Evolutionary conservation across 2,797 vertebrate species (phyloP), one percentile per base, ranked within the genome.

Genomic region (Notolabrus celidotus): DNA sequence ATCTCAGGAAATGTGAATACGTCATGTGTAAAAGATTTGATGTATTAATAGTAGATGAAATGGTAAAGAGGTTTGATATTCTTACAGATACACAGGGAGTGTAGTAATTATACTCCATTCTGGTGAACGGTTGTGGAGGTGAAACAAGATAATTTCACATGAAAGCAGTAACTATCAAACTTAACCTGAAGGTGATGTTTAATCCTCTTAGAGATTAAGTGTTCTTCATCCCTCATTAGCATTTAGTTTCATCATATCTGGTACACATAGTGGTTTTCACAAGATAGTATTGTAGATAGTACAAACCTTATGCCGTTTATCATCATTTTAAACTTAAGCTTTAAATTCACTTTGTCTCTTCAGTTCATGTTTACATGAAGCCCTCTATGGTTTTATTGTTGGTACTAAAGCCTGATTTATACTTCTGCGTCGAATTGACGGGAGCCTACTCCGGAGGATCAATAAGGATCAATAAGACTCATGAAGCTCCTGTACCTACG

Each of bases 1-100:
- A 78, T 70, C 79, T 85, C 81, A 87, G 83, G 86, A 86, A 88
- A 75, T 76, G 36, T 39, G 22, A 64, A 60, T 41, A 63, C 51
- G 4, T 45, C 0, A 56, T 79, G 10, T 77, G 20, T 71, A 38
- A 75, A 64, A 34, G 38, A 72, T 59, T 1, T 63, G 11, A 60
- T 52, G 33, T 27, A 63, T 74, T 55, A 68, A 51, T 38, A 19
- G 25, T 54, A 8, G 34, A 57, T 71, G 22, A 68, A 71, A 57
- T 10, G 16, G 33, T 20, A 23, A 39, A 47, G 29, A 63, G 27
- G 36, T 57, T 29, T 51, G 14, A 59, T 50, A 17, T 51, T 69
- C 43, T 45, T 66, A 34, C 55, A 63, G 25, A 70, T 16, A 51
- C n/a, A 29, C 15, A 15, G 8, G 8, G 11, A 56, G 19, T 41